Evolutionary conservation across 2,888 invertebrate species (phyloP), one percentile per base, ranked within the genome.

Genomic region (Nycteola revayana): DNA sequence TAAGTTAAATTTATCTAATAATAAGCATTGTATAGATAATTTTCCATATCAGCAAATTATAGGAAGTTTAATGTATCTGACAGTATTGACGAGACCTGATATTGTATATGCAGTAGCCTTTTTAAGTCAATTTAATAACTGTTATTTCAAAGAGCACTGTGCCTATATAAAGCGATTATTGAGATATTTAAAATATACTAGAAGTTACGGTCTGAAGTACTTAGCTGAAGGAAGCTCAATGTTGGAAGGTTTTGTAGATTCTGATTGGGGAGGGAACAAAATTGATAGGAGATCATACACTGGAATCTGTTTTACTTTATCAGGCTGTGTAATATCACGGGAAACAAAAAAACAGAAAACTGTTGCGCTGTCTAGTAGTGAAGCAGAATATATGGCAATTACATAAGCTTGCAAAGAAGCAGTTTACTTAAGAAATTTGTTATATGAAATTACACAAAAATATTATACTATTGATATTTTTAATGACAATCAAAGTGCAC

Each of bases 41-140:
- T 10, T 26, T 7, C 32, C 32, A 2, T 32, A 25, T 34, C 28
- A 36, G 37, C 24, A 32, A n/a, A 5, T 32, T 9, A 34, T 34
- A 5, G 33, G 33, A 8, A 28, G 33, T 11, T 17, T 54, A 1
- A 55, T 50, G 46, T 53, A 48, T 14, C 32, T 55, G 17, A 25
- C 35, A 10, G 40, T 50, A n/a, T 10, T 49, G 9, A 51, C 47
- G 5, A 24, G 49, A 1, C 51, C 49, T 10, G 46, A 53, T 30
- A 56, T 53, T 8, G 23, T 27, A 3, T 56, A 39, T 30, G 17
- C 32, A 25, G 32, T 48, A 8, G 31, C 42, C 27, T 46, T 27
- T 35, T 22, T 57, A 8, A 50, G 48, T 25, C 51, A 52, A 26
- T 52, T 43, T 27, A 51, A 54, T 30, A 51, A 42, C 36, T 43